Evolutionary conservation across 2,888 invertebrate species (phyloP), one percentile per base, ranked within the genome.

Genomic region (Eueremaeus valkanovi): DNA sequence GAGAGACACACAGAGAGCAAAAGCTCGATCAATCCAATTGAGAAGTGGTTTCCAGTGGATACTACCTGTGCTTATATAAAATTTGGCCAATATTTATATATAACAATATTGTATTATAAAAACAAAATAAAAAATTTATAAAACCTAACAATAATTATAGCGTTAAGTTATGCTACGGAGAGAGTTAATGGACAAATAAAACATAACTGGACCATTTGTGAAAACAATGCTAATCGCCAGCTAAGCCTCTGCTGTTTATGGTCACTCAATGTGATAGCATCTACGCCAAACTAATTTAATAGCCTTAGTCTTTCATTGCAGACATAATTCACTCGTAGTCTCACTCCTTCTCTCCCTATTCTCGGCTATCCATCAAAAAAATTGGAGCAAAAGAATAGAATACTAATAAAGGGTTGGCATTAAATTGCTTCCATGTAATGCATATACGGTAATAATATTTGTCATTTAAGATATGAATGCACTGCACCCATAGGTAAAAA

Each of bases 41-140:
- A 36, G 11, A 42, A 70, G 29, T 45, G 70, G 70, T 70, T 70
- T 70, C 70, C 42, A 70, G 45, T 70, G 45, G 70, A 70, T 70
- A 70, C 45, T 36, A 36, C 68, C 70, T 66, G 36, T 66, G 63
- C 63, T 68, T 33, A 66, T 24, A 45, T 45, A 27, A 70, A n/a
- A 42, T 70, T 70, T 13, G 70, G 16, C 70, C 42, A 13, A 68
- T 70, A 24, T 70, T 70, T 70, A 70, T 45, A 8, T n/a, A n/a
- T n/a, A n/a, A n/a, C n/a, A n/a, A n/a, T n/a, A 68, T 6, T 24
- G 21, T 42, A 61, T 8, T 42, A 70, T 70, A 45, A 58, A 63
- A 27, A 21, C 11, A 16, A n/a, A 27, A 70, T 8, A 40, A 70
- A 45, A 45, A 45, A 3, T 45, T 16, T 45, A 45, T 45, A 16